These are phyloP conservation scores for Scaptomyza montana DNA, from an alignment of 1,140 invertebrate genomes.

Conservation along the genomic window DNA sequence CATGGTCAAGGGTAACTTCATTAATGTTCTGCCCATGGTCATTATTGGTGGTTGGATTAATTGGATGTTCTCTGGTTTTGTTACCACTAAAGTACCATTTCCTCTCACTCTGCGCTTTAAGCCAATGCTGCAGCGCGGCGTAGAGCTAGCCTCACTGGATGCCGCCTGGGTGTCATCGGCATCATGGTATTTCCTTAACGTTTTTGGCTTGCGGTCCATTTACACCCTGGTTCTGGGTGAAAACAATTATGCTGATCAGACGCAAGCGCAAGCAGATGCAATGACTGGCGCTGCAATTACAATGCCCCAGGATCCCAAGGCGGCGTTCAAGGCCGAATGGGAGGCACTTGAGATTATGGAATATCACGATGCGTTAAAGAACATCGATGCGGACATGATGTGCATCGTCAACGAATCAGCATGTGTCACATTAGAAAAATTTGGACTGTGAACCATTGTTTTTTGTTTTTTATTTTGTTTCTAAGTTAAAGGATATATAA, in stretches of 20 bases:
- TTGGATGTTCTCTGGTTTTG: conserved; percentile 99
- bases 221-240: conserved; percentile 99
- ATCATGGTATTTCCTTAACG: conserved; percentile 99
- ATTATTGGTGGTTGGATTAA: conserved; percentile 99
- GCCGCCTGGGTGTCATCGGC: conserved; percentile 99
- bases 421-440: conserved; percentile 37
- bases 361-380: conserved; percentile 94
- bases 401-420: conserved; percentile 43
- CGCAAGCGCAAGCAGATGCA: conserved; percentile 98
- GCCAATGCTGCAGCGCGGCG: conserved; percentile 99
- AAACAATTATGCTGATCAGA: conserved; percentile 99
- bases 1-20: conserved; percentile 99
- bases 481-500: conserved; percentile 11
- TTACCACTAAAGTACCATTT: conserved; percentile 99
- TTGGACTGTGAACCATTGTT: conserved; percentile 15
- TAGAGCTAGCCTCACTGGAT: conserved; percentile 97
- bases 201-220: conserved; percentile 98
- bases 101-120: conserved; percentile 99
- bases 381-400: conserved; percentile 87
- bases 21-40: conserved; percentile 99
- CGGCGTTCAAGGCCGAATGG: conserved; percentile 99
- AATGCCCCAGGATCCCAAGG: conserved; percentile 98
- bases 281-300: conserved; percentile 98
- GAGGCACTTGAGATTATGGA: conserved; percentile 98
- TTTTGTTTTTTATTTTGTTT: conserved; percentile 1